Conservation (phyloP, 2,797 vertebrate species). For the Sternarchorhynchus goeldii region DNA sequence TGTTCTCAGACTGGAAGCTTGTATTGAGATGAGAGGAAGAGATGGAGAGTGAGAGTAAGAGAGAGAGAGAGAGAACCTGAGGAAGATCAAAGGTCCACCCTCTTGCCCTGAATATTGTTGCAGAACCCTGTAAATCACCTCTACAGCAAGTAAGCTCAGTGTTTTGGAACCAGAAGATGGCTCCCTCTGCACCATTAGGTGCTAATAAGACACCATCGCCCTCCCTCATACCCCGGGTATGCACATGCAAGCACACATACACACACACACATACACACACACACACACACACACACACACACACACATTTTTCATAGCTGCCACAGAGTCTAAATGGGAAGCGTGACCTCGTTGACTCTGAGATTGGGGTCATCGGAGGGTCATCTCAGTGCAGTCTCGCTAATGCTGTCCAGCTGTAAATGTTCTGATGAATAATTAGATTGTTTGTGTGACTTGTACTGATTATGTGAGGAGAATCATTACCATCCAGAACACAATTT, state of each 20-base stretch:
- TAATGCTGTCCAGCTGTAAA: background rate
- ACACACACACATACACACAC: slow-evolving; percentile 62
- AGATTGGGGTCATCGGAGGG: slow-evolving; percentile 80
- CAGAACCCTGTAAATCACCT: slow-evolving; percentile 56
- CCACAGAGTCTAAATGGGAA: slow-evolving; percentile 81
- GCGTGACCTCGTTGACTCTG: slow-evolving; percentile 79
- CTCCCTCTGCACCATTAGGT: slow-evolving; percentile 67
- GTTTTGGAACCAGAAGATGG: slow-evolving; percentile 60
- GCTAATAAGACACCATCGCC: slow-evolving; percentile 75
- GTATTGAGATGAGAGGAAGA: background rate
- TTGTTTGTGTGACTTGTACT: too few relatives aligned
- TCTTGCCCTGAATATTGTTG: slow-evolving; percentile 36
- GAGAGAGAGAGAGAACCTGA: slow-evolving; percentile 13
- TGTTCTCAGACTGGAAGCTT: slow-evolving; percentile 11
- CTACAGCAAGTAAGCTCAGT: slow-evolving; percentile 52
- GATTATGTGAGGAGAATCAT: too few relatives aligned
- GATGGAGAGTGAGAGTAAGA: slow-evolving; percentile 23
- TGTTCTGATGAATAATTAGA: background rate
- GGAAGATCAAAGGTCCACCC: slow-evolving; percentile 37
- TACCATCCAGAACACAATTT: too few relatives aligned
- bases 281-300: slow-evolving; percentile 65
- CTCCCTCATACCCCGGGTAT: slow-evolving; percentile 54
- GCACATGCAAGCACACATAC: slow-evolving; percentile 63
- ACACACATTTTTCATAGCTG: slow-evolving; percentile 74
- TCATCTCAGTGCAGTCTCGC: slow-evolving; percentile 64